A percentile compares a stretch with the other conserved stretches of the same genome.
Evolutionary conservation across 2,113 vertebrate species (phyloP).

Genomic region (Pyrgilauda ruficollis): DNA sequence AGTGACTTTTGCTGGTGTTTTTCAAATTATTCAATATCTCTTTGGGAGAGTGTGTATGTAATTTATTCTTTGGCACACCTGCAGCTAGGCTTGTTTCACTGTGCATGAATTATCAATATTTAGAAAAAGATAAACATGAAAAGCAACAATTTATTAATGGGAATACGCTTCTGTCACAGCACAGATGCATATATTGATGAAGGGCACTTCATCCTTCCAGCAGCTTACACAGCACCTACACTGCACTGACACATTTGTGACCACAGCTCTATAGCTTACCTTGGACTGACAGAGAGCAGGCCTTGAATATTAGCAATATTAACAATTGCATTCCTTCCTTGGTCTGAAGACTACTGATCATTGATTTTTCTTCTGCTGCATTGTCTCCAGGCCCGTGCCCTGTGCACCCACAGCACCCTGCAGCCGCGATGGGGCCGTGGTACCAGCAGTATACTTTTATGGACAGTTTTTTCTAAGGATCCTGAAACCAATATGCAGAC

Average conservation of each 20-base stretch:
- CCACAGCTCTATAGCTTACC: neutral
- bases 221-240: neutral
- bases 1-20: neutral
- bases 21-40: neutral
- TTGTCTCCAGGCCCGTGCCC: neutral
- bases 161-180: neutral
- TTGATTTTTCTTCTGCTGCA: neutral
- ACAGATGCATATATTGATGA: neutral
- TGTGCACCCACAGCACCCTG: neutral
- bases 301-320: neutral
- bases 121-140: neutral
- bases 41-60: neutral
- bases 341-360: neutral
- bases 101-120: neutral
- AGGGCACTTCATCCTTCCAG: neutral
- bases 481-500: neutral
- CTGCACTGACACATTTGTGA: neutral
- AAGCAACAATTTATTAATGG: neutral
- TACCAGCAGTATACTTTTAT: neutral
- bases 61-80: neutral
- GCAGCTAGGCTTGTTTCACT: neutral
- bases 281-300: neutral
- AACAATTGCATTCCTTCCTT: neutral
- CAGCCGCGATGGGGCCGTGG: accelerated
- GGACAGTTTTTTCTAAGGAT: neutral